Percentiles rank a stretch among this genome's conserved stretches.
Conservation (phyloP, 2,113 vertebrate genomes). For the Tiliqua scincoides region DNA sequence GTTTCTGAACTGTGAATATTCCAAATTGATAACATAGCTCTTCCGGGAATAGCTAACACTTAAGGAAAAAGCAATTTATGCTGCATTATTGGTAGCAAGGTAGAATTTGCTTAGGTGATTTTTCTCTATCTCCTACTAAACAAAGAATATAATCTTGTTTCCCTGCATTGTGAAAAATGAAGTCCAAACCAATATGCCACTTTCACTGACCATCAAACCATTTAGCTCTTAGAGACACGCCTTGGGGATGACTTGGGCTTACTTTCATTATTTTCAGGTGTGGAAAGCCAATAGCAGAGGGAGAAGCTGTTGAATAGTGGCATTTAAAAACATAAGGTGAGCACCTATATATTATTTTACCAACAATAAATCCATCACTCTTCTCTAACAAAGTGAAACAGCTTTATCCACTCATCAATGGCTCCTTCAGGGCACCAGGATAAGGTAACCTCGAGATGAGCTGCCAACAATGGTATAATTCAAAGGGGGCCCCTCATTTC, state of each 20-base stretch:
- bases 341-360: background rate
- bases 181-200: background rate
- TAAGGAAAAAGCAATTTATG: background rate
- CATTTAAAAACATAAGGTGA: background rate
- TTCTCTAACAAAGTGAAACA: too few species aligned
- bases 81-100: background rate
- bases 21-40: background rate
- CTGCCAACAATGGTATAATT: too few species aligned
- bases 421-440: too few species aligned
- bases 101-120: background rate
- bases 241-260: background rate
- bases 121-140: background rate
- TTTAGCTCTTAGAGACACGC: background rate
- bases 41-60: slow-evolving; percentile 3
- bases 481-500: too few species aligned
- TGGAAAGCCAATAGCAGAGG: background rate
- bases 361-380: too few species aligned
- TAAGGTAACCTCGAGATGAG: too few species aligned
- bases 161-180: slow-evolving; percentile 1
- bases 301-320: background rate
- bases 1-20: slow-evolving; percentile 10
- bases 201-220: background rate
- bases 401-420: too few species aligned
- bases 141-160: background rate
- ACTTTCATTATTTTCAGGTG: background rate